phyloP scores from a whole-genome alignment of 2,797 vertebrate species.

The Falco cherrug region DNA sequence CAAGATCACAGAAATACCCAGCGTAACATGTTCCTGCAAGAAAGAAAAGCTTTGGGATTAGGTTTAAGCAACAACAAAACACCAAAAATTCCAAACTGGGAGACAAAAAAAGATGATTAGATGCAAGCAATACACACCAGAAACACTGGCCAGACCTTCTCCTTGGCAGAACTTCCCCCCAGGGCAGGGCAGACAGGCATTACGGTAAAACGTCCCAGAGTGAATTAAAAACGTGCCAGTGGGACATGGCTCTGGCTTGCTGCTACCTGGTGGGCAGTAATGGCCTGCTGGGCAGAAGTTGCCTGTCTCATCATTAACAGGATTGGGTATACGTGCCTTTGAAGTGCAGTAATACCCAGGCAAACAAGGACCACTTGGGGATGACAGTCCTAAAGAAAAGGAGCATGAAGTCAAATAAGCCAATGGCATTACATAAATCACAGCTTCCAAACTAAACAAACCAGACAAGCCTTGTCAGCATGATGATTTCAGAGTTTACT shows the following conservation, averaged over 20 bases:
- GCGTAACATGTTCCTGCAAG: slow-evolving; percentile 79
- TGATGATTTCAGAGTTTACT: background rate
- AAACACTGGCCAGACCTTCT: slow-evolving; percentile 38
- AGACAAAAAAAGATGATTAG: background rate
- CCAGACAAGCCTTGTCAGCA: background rate
- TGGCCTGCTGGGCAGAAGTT: slow-evolving; percentile 82
- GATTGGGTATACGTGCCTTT: slow-evolving; percentile 77
- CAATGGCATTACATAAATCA: background rate
- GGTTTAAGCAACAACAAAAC: background rate
- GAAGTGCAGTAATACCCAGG: slow-evolving; percentile 82
- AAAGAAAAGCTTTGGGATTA: background rate
- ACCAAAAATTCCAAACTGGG: background rate
- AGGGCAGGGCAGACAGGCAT: slow-evolving; percentile 83
- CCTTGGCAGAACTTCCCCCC: slow-evolving; percentile 77
- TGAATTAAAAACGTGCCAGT: slow-evolving; percentile 77
- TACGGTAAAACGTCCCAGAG: slow-evolving; percentile 72
- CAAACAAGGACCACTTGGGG: slow-evolving; percentile 81
- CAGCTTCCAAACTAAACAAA: background rate
- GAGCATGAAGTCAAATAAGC: background rate
- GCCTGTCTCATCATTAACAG: slow-evolving; percentile 68
- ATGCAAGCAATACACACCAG: background rate
- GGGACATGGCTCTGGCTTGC: slow-evolving; percentile 80
- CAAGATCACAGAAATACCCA: slow-evolving; percentile 84
- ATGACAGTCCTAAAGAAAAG: slow-evolving; percentile 71
- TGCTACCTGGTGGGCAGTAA: slow-evolving; percentile 82